Evolutionary conservation across 2,888 invertebrate genomes (phyloP), one percentile per base, ranked within the genome.

Genomic region (Eubasilissa splendida): DNA sequence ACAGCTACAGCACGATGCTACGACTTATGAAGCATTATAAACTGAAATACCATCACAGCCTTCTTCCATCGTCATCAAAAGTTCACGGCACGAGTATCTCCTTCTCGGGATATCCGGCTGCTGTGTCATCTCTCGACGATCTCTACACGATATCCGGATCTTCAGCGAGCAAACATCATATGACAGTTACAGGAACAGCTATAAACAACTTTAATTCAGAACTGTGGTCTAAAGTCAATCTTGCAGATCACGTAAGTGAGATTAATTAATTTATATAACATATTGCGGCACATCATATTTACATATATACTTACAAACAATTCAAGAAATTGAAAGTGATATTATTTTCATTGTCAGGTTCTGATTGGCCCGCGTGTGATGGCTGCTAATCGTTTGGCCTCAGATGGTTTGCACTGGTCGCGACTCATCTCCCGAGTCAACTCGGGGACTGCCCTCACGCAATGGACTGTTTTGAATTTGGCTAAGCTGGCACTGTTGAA

Each of bases 71-170:
- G 70, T 88, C 89, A 14, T 87, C 88, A 14, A 87, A 91, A 3
- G 92, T 95, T 33, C 93, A 95, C 0, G 95, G 95, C 0, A 90
- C 90, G 60, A 91, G 93, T 4, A 92, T 96, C 33, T 92, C 94
- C 10, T 96, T 97, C 89, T 94, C 96, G 0, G 95, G 96, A 0
- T 97, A 96, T 87, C 97, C 97, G 0, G 97, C 96, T 10, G 92
- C 94, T 12, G 86, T 96, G 58, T 94, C 94, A 59, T 96, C 96
- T 54, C 94, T 95, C 76, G 96, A 97, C 87, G 96, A 96, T 86
- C 95, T 95, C 87, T 96, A 96, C 86, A 87, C 94, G 12, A 88
- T 96, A 85, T 91, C 86, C 86, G 94, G 92, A 1, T 31, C 53
- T 12, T 12, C 60, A 4, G 86, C 89, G 2, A 87, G 85, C 63